Evolutionary conservation across 2,888 invertebrate genomes (phyloP).

Genomic region (Podabrus alpinus): DNA sequence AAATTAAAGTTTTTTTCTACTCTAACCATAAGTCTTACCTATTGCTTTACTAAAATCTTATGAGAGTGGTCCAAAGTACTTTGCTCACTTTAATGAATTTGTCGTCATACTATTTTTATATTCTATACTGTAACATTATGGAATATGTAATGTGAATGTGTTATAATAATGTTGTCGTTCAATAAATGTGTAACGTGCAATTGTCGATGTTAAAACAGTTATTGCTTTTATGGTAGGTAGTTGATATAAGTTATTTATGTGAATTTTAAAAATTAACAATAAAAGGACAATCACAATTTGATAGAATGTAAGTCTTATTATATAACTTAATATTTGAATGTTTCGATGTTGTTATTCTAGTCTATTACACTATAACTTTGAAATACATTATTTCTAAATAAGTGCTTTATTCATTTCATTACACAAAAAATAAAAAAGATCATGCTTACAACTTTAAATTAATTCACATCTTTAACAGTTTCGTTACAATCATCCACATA

Average conservation of each 20-base stretch:
- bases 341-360: constrained; percentile 19
- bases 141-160: background rate
- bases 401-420: background rate
- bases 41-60: background rate
- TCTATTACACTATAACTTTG: constrained; percentile 20
- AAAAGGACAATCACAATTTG: constrained; percentile 28
- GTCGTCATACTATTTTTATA: constrained; percentile 8
- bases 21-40: background rate
- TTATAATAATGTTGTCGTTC: background rate
- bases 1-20: background rate
- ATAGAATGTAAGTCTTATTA: constrained; percentile 12
- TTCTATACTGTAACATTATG: background rate
- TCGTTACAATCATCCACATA: background rate
- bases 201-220: constrained; percentile 3
- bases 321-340: constrained; percentile 9
- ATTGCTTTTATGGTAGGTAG: constrained; percentile 22
- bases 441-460: background rate
- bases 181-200: background rate
- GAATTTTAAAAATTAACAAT: constrained; percentile 20
- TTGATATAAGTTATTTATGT: constrained; percentile 11
- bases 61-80: background rate
- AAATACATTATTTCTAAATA: constrained; percentile 22
- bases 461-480: background rate
- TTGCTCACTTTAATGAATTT: constrained; percentile 11
- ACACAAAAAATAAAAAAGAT: background rate